These are phyloP conservation scores for Menidia menidia DNA, from an alignment of 2,797 vertebrate genomes.

Conservation along the genomic window DNA sequence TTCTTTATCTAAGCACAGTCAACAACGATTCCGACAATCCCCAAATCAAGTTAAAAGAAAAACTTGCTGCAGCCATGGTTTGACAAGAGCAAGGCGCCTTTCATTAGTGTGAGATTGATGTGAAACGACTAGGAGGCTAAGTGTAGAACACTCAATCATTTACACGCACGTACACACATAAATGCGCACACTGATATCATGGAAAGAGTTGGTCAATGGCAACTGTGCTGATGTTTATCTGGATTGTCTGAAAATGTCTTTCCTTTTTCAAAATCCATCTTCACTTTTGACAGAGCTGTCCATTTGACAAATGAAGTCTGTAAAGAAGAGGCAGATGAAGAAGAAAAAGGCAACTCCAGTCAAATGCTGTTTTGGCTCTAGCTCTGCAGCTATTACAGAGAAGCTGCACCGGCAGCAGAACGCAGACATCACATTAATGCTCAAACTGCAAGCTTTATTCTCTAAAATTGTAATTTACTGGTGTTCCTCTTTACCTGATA, in stretches of 20 bases:
- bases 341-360: slow-evolving; percentile 59
- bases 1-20: slow-evolving; percentile 54
- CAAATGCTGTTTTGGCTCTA: slow-evolving; percentile 73
- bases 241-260: slow-evolving; percentile 56
- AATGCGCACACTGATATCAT: slow-evolving; percentile 74
- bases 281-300: slow-evolving; percentile 64
- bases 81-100: slow-evolving; percentile 75
- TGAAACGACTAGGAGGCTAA: slow-evolving; percentile 71
- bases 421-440: slow-evolving; percentile 43
- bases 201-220: slow-evolving; percentile 72
- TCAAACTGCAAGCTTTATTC: slow-evolving; percentile 70
- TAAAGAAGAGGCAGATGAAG: slow-evolving; percentile 44
- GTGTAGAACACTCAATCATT: slow-evolving; percentile 71
- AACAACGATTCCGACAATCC: slow-evolving; percentile 68
- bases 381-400: slow-evolving; percentile 68
- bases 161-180: slow-evolving; percentile 55
- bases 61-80: slow-evolving; percentile 58
- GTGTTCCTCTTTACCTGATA: slow-evolving; percentile 13
- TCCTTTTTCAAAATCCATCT: slow-evolving; percentile 66
- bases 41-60: slow-evolving; percentile 76
- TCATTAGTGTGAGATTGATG: slow-evolving; percentile 78
- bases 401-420: slow-evolving; percentile 68
- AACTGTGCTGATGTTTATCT: slow-evolving; percentile 66
- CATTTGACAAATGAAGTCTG: slow-evolving; percentile 72
- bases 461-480: slow-evolving; percentile 56